Evolutionary conservation across 2,888 invertebrate genomes (phyloP).

Genomic region (Himalopsyche japonica): DNA sequence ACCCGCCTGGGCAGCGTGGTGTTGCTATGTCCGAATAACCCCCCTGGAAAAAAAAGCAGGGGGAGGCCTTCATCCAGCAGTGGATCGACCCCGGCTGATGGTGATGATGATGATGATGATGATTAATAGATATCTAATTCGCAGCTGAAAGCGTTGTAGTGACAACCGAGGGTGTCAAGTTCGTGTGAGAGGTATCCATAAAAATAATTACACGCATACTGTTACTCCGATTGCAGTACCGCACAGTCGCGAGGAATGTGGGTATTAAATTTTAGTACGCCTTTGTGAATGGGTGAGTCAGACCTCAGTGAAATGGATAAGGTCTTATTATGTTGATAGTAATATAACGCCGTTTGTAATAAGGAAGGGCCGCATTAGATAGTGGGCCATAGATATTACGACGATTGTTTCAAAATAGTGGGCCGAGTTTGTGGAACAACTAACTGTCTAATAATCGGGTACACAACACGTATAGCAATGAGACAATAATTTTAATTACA

Average conservation of each 20-base stretch:
- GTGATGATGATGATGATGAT: too few relatives aligned
- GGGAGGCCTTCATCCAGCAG: too few relatives aligned
- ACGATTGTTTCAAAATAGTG: background rate
- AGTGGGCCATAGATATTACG: background rate
- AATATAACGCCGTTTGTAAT: slow-evolving; percentile 32
- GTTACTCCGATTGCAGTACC: background rate
- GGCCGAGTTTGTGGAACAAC: background rate
- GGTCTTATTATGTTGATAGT: slow-evolving; percentile 31
- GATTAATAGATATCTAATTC: background rate
- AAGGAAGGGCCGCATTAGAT: slow-evolving; percentile 25
- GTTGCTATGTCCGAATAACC: too few relatives aligned
- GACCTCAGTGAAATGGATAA: slow-evolving; percentile 18
- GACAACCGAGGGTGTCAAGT: background rate
- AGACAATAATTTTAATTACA: too few relatives aligned
- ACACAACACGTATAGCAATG: too few relatives aligned
- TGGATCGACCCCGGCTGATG: too few relatives aligned
- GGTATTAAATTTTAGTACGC: slow-evolving; percentile 4
- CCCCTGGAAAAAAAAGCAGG: too few relatives aligned
- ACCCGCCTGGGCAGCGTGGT: too few relatives aligned
- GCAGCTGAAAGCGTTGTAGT: background rate
- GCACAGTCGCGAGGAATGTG: background rate
- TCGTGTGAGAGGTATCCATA: background rate
- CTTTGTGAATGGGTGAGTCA: background rate
- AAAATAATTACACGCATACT: background rate
- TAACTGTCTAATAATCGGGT: background rate